Conservation (phyloP, 2,113 vertebrate genomes). For the Crocuta crocuta region DNA sequence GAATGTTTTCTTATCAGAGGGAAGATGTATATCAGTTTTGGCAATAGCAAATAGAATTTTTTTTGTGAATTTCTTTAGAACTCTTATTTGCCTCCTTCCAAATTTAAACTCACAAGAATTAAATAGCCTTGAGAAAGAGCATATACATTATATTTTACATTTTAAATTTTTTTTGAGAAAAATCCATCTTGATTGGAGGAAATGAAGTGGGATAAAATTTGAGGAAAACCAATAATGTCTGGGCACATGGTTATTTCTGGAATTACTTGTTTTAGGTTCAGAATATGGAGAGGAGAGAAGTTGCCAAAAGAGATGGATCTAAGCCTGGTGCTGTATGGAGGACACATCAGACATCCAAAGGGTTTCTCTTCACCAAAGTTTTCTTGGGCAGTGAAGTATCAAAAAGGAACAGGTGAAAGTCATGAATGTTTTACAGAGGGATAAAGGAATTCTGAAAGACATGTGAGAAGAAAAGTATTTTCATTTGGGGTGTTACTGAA, state of each 20-base stretch:
- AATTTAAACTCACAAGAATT: not conserved
- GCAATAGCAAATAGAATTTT: not conserved
- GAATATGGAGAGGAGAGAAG: not conserved
- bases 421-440: not conserved
- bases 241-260: not conserved
- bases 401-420: not conserved
- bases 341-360: rapidly evolving
- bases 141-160: not conserved
- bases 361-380: not conserved
- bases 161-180: not conserved
- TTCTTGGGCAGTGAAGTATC: not conserved
- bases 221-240: not conserved
- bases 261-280: not conserved
- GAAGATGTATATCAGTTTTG: not conserved
- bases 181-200: not conserved
- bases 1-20: not conserved
- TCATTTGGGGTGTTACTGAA: not conserved
- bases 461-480: not conserved
- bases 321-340: not conserved
- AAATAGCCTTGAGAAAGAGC: not conserved
- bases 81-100: not conserved
- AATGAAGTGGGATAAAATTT: not conserved
- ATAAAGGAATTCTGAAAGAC: not conserved
- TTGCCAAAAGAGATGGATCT: not conserved
- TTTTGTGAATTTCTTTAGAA: not conserved